Conservation (phyloP, 2,797 vertebrate genomes). For the Ispidina picta region DNA sequence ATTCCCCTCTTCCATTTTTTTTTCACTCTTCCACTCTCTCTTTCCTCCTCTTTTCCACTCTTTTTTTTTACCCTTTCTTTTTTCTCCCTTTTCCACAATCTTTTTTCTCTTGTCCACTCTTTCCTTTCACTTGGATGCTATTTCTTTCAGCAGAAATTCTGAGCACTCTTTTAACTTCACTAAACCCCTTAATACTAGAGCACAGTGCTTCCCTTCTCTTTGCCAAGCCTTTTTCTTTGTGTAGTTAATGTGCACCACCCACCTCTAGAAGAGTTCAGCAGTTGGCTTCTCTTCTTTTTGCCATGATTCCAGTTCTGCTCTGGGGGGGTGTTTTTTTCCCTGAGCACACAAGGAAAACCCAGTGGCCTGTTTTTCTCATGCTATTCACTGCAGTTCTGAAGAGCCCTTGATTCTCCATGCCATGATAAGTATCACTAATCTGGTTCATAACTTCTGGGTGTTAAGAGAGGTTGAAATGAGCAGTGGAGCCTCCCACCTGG, state of each 20-base stretch:
- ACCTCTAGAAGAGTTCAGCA: neutral
- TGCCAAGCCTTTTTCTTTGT: neutral
- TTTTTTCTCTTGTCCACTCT: neutral
- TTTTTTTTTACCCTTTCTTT: neutral
- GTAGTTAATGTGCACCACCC: neutral
- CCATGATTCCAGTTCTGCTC: neutral
- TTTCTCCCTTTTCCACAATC: too few species aligned
- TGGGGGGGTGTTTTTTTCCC: neutral
- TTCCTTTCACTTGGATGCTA: neutral
- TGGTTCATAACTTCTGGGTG: neutral
- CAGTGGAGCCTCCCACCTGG: neutral
- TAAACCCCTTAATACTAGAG: conserved; percentile 44
- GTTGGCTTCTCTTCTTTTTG: neutral
- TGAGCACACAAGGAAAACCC: neutral
- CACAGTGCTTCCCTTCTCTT: conserved; percentile 5
- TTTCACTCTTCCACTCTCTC: neutral
- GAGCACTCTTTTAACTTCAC: conserved; percentile 44
- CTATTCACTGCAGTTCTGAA: neutral
- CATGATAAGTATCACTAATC: neutral
- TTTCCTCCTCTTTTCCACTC: neutral
- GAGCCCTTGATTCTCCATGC: conserved; percentile 5
- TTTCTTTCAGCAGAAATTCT: conserved; percentile 15
- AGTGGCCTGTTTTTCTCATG: neutral
- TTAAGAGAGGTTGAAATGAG: neutral
- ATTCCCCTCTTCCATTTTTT: neutral